These are phyloP conservation scores for Phataginus tricuspis DNA, from an alignment of 2,797 vertebrate species.

Conservation along the genomic window DNA sequence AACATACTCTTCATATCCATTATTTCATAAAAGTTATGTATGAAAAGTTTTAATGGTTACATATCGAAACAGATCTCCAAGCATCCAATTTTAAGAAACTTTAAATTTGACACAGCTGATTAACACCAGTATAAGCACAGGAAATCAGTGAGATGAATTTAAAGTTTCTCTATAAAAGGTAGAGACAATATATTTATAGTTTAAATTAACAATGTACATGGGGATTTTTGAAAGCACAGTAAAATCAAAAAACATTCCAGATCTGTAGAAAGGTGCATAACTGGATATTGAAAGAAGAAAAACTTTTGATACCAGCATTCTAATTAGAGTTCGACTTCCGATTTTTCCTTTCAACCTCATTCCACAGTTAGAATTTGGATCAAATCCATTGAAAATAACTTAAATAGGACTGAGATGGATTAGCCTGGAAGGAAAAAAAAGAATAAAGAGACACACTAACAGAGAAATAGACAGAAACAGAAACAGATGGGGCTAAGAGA, in stretches of 20 bases:
- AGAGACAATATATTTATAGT: background rate
- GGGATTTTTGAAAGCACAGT: background rate
- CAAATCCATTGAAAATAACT: slow-evolving; percentile 23
- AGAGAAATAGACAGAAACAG: background rate
- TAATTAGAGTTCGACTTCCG: background rate
- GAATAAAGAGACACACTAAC: background rate
- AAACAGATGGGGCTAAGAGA: background rate
- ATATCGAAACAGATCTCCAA: background rate
- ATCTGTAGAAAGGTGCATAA: background rate
- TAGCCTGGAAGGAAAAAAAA: background rate
- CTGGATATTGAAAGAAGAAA: background rate
- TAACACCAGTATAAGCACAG: background rate
- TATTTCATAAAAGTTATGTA: background rate
- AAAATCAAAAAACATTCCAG: background rate
- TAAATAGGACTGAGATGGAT: background rate
- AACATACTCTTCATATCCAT: background rate
- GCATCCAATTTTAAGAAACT: background rate
- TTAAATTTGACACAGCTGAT: background rate
- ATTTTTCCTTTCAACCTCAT: background rate
- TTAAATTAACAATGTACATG: background rate
- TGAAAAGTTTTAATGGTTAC: background rate
- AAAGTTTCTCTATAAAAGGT: background rate
- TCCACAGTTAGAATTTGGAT: slow-evolving; percentile 2
- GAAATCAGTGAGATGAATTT: background rate
- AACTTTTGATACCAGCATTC: background rate